Evolutionary conservation across 1,140 invertebrate genomes (phyloP).

Genomic region (Drosophila santomea): DNA sequence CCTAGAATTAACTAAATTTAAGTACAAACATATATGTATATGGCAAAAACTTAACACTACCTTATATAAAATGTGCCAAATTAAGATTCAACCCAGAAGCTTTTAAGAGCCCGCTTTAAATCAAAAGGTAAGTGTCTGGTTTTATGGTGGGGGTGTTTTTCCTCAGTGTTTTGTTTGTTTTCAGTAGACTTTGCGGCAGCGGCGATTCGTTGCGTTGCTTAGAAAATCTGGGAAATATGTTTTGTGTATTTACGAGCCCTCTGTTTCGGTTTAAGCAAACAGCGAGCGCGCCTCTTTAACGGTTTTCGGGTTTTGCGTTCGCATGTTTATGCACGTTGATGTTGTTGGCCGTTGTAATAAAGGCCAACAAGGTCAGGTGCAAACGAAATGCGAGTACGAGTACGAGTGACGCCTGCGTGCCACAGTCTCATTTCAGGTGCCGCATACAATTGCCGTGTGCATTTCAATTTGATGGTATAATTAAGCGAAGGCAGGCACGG

Average conservation of each 20-base stretch:
- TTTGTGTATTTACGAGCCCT: constrained; percentile 57
- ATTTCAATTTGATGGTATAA: constrained; percentile 53
- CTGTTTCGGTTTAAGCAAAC: constrained; percentile 28
- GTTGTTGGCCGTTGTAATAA: constrained; percentile 59
- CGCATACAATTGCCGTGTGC: constrained; percentile 47
- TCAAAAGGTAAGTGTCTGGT: not conserved
- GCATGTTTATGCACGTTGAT: constrained; percentile 63
- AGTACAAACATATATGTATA: too few relatives aligned
- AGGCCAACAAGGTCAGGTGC: constrained; percentile 58
- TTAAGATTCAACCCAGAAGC: too few relatives aligned
- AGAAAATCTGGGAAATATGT: constrained; percentile 51
- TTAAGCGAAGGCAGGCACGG: constrained; percentile 49
- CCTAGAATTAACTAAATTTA: too few relatives aligned
- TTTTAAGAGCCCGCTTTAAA: too few relatives aligned
- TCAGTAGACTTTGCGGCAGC: constrained; percentile 50
- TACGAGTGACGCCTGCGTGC: constrained; percentile 51
- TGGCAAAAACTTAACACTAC: too few relatives aligned
- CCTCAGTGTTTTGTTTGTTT: constrained; percentile 46
- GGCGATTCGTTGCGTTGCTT: constrained; percentile 6
- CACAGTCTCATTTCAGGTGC: constrained; percentile 47
- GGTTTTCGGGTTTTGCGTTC: constrained; percentile 40
- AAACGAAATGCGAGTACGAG: constrained; percentile 11
- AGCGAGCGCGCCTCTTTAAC: constrained; percentile 36
- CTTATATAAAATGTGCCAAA: too few relatives aligned
- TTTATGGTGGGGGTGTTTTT: constrained; percentile 5